These are phyloP conservation scores for Osmoderma eremita DNA, from an alignment of 2,888 invertebrate genomes.

Conservation along the genomic window DNA sequence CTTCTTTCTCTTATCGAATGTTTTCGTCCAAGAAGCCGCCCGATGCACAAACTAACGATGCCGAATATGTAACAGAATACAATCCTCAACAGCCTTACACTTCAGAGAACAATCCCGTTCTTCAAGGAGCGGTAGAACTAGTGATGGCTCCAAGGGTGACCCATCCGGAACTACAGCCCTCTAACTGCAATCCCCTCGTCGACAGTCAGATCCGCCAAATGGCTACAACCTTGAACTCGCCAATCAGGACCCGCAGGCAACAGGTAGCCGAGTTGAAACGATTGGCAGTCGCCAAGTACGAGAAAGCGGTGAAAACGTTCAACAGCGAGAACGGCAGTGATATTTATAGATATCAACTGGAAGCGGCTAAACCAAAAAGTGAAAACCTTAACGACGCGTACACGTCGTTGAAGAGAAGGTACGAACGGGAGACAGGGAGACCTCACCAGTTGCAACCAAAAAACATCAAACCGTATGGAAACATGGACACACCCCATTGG, in stretches of 20 bases:
- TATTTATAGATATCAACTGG: conserved; percentile 31
- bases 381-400: conserved; percentile 31
- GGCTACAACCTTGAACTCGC: background rate
- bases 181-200: conserved; percentile 30
- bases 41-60: background rate
- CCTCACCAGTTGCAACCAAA: conserved; percentile 45
- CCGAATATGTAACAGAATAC: background rate
- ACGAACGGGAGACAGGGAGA: conserved; percentile 13
- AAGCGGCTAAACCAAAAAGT: conserved; percentile 33
- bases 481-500: conserved; percentile 33
- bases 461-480: conserved; percentile 45
- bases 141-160: background rate
- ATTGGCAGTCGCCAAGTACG: conserved; percentile 26
- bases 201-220: conserved; percentile 7
- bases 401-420: conserved; percentile 14
- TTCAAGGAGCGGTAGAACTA: background rate
- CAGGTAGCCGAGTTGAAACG: conserved; percentile 27
- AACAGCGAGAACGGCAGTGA: conserved; percentile 6
- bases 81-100: background rate
- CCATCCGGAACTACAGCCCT: conserved; percentile 26
- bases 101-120: no score
- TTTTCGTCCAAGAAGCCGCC: background rate
- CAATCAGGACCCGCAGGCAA: background rate
- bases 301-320: conserved; percentile 30
- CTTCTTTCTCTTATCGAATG: background rate